Evolutionary conservation across 2,888 invertebrate species (phyloP).

Genomic region (Strigamia transsilvanica): DNA sequence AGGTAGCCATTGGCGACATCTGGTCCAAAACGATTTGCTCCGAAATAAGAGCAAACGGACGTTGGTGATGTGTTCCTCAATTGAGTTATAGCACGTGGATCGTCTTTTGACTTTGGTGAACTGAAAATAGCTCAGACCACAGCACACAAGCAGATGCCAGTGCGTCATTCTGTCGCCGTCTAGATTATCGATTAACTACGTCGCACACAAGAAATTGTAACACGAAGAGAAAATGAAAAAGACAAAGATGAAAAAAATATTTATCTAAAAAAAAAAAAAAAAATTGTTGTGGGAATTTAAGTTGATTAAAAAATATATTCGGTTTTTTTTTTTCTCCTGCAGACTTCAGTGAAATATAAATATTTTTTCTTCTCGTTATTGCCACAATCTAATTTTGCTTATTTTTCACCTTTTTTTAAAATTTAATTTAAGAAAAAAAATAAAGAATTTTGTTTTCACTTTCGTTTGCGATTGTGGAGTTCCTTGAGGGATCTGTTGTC

Average conservation of each 20-base stretch:
- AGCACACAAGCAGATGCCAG: conserved; percentile 20
- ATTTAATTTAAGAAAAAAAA: neutral
- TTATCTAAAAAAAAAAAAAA: neutral
- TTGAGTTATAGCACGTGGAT: conserved; percentile 30
- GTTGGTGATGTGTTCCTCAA: conserved; percentile 32
- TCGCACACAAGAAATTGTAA: conserved; percentile 16
- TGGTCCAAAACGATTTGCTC: conserved; percentile 20
- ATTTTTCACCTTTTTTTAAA: neutral
- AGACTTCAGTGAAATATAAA: neutral
- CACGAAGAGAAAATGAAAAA: conserved; percentile 10
- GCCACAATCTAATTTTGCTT: neutral
- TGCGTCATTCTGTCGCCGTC: conserved; percentile 34
- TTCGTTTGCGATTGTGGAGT: neutral
- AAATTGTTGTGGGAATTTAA: too few species aligned
- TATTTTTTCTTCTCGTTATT: neutral
- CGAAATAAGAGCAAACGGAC: conserved; percentile 6
- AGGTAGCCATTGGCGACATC: conserved; percentile 38
- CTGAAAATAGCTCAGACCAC: conserved; percentile 35
- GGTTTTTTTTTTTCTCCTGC: neutral
- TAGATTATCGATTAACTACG: conserved; percentile 26
- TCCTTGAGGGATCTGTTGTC: conserved; percentile 12
- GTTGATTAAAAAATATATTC: neutral
- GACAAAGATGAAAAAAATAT: conserved; percentile 14
- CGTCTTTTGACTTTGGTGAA: conserved; percentile 38
- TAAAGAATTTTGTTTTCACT: neutral